Evolutionary conservation across 1,140 invertebrate genomes (phyloP), one percentile per base, ranked within the genome.

Genomic region (Ditylenchus dipsaci): DNA sequence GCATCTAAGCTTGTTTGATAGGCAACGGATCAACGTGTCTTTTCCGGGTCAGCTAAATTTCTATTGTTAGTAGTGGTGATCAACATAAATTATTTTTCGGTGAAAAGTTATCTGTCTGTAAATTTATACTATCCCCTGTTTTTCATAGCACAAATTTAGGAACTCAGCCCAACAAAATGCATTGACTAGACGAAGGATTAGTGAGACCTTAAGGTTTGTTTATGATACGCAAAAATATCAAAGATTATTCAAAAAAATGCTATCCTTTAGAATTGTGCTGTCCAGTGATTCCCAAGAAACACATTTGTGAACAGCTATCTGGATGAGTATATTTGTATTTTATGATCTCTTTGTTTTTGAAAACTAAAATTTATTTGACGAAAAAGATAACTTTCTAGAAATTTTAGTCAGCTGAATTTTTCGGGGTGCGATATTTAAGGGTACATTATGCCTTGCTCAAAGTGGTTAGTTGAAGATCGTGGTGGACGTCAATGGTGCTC

Each of bases 221-320:
- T 5, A 7, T 21, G 15, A 53, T 53, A 26, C 15, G 3, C 3
- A 53, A 3, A 53, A 53, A 53, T 45, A 13, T 3, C 23, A 8
- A 53, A 53, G 23, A 53, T 53, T 53, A n/a, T n/a, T n/a, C n/a
- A 7, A 53, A 53, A 53, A 53, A 53, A 7, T 3, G 23, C 3
- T 53, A 3, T 21, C 15, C 15, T 17, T 53, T 26, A 53, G 49
- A 53, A 81, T 81, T 63, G 80, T 81, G 29, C 67, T 81, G 38
- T 69, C 68, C 63, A 71, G 62, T 23, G 79, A 81, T 63, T 68
- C 74, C 26, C 78, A 82, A 65, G 79, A 81, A 67, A 81, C 79
- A 49, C 79, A 81, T 69, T 69, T 81, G 26, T 81, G 60, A 74
- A 38, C 11, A 5, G 11, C n/a, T n/a, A n/a, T n/a, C 3, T 63